Evolutionary conservation across 2,113 vertebrate genomes (phyloP), one percentile per base, ranked within the genome.

Genomic region (Fregata magnificens): DNA sequence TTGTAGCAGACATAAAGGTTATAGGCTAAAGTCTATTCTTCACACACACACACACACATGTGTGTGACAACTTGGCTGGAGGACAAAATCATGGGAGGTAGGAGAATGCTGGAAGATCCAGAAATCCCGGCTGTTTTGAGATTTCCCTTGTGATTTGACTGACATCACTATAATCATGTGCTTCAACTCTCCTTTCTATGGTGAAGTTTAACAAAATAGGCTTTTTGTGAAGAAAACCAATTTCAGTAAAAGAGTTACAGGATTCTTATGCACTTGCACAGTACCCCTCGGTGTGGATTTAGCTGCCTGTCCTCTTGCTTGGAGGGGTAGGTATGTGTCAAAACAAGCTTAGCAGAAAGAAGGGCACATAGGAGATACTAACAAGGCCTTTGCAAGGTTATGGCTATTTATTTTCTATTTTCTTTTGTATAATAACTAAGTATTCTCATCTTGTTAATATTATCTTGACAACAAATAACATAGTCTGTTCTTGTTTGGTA

Each of bases 11-110:
- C 10, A 24, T 18, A 32, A 63, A 50, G 13, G 31, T 50, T 56
- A 26, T 5, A 25, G n/a, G 32, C 29, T 70, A 19, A 91, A 83
- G 9, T 22, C 7, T 45, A 1, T 69, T 42, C 74, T 20, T 74
- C 58, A 67, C 11, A 44, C 15, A 45, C 44, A 50, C n/a, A 47
- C 6, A 47, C 0, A 59, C 45, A 47, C n/a, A 2, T 61, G 22
- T 38, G 11, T 25, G 13, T 44, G 62, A 58, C 47, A 67, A 7
- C 32, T 59, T 6, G 2, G 18, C 13, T 53, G 20, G 56, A 79
- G 19, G 14, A 58, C 0, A 0, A 31, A 83, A 38, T 28, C 1
- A 0, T 49, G 38, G 29, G 58, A 56, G 8, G 52, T 7, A 49
- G 18, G 19, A 65, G 16, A 71, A 67, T 7, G 31, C 4, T 8